phyloP scores from a whole-genome alignment of 1,140 invertebrate species.

The Notospermus geniculatus region DNA sequence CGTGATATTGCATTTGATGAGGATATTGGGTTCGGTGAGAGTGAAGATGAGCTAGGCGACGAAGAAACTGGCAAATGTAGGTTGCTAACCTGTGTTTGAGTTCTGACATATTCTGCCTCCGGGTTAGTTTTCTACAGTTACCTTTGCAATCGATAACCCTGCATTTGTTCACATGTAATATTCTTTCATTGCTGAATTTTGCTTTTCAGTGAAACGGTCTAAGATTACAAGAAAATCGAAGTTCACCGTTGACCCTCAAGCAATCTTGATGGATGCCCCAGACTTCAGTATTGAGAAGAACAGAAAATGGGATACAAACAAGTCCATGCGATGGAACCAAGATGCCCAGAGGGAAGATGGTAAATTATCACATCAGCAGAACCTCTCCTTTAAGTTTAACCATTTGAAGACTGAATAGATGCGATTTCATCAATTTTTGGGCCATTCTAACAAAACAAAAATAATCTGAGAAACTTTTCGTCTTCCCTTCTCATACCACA shows the following conservation, averaged over 20 bases:
- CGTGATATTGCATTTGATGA: constrained; percentile 42
- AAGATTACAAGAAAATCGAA: constrained; percentile 31
- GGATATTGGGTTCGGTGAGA: constrained; percentile 34
- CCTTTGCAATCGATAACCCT: too few relatives aligned
- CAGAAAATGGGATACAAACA: constrained; percentile 49
- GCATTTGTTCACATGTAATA: too few relatives aligned
- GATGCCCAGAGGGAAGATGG: constrained; percentile 56
- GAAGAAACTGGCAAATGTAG: constrained; percentile 38
- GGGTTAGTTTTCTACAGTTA: too few relatives aligned
- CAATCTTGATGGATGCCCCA: constrained; percentile 50
- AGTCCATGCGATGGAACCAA: constrained; percentile 54
- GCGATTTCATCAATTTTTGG: background rate
- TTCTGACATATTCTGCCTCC: too few relatives aligned
- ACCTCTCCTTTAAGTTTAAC: background rate
- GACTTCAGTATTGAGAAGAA: constrained; percentile 49
- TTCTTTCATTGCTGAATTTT: background rate
- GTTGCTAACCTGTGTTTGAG: too few relatives aligned
- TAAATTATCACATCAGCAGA: constrained; percentile 17
- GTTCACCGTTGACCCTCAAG: constrained; percentile 48
- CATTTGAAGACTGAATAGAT: background rate
- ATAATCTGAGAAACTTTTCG: background rate
- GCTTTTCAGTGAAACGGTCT: background rate
- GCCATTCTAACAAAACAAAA: background rate
- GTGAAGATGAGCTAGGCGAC: constrained; percentile 51
- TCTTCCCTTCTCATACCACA: background rate